These are phyloP conservation scores for Amniataba percoides DNA, from an alignment of 2,797 vertebrate genomes.

Conservation along the genomic window DNA sequence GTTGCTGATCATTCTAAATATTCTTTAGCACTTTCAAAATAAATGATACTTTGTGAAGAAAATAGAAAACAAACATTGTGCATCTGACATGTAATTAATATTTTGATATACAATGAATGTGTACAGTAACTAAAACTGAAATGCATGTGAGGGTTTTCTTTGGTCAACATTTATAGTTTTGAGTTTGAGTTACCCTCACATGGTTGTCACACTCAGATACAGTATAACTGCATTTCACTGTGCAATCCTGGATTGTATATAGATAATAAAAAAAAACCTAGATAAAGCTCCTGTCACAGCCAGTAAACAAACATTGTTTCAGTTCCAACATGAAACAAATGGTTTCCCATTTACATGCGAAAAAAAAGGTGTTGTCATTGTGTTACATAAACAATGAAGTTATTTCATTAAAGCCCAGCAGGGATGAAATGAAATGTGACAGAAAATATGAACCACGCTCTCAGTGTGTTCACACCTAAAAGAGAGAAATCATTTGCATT, in stretches of 20 bases:
- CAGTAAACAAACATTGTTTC: background rate
- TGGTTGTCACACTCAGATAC: background rate
- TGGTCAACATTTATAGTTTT: background rate
- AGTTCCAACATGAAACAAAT: background rate
- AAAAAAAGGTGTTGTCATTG: background rate
- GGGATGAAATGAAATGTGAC: slow-evolving; percentile 7
- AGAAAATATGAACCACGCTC: background rate
- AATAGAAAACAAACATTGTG: background rate
- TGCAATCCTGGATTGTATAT: too few relatives aligned
- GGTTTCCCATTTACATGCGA: background rate
- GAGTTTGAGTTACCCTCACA: background rate
- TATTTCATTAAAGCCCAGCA: slow-evolving; percentile 12
- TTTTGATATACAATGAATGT: background rate
- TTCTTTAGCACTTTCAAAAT: background rate
- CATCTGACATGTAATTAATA: background rate
- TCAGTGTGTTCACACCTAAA: background rate
- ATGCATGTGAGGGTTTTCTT: background rate
- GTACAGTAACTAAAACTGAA: background rate
- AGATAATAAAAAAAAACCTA: too few relatives aligned
- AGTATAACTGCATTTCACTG: background rate
- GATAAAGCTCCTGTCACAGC: background rate
- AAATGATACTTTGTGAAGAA: background rate
- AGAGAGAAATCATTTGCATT: background rate
- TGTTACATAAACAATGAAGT: background rate
- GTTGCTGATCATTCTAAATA: background rate